Evolutionary conservation across 2,113 vertebrate species (phyloP).

Genomic region (Elaphurus davidianus): DNA sequence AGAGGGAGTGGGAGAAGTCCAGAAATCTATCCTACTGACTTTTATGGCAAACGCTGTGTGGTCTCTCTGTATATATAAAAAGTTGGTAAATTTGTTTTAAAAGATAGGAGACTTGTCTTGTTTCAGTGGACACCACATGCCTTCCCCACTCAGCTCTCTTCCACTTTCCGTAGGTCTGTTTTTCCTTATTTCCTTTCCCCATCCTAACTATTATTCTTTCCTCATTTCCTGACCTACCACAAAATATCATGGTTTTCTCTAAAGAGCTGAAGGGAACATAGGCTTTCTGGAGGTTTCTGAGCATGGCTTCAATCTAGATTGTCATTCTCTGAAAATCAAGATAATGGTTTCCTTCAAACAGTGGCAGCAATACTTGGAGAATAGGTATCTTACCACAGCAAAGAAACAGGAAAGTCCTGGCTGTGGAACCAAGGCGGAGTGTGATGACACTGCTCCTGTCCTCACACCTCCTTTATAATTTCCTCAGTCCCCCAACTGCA

Average conservation of each 20-base stretch:
- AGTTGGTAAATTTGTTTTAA: conserved; percentile 45
- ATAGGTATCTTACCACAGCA: neutral
- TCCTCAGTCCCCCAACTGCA: neutral
- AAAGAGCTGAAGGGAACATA: neutral
- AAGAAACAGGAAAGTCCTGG: neutral
- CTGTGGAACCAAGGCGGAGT: neutral
- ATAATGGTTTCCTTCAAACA: neutral
- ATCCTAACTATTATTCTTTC: neutral
- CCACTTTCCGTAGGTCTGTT: neutral
- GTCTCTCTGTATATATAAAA: conserved; percentile 33
- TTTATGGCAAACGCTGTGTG: conserved; percentile 56
- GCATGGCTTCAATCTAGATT: neutral
- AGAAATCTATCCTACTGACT: conserved; percentile 43
- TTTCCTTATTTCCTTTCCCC: conserved; percentile 47
- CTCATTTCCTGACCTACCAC: neutral
- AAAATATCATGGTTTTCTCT: neutral
- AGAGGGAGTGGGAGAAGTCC: neutral
- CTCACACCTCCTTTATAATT: neutral
- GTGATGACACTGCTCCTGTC: too few relatives aligned
- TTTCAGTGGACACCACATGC: conserved; percentile 49
- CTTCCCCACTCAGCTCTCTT: neutral
- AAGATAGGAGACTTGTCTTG: conserved; percentile 36
- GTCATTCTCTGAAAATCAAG: neutral
- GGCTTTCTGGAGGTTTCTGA: neutral
- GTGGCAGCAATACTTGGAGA: neutral